Percentiles rank a stretch among this genome's conserved stretches.
Evolutionary conservation across 2,888 invertebrate species (phyloP).

Genomic region (Heliconius erato): DNA sequence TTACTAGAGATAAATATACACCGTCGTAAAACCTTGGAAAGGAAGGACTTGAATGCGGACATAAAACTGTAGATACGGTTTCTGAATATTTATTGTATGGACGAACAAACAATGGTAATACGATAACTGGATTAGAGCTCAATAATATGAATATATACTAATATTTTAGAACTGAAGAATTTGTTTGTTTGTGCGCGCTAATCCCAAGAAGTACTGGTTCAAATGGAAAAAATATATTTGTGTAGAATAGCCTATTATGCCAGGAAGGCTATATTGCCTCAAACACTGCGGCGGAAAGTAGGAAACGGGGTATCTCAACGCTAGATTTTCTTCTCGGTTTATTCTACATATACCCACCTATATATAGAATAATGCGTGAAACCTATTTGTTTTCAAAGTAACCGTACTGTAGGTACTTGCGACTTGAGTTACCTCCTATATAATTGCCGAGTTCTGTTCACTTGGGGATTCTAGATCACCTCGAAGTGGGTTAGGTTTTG

Average conservation of each 20-base stretch:
- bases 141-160: slow-evolving; percentile 4
- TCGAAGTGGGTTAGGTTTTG: too few relatives aligned
- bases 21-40: slow-evolving; percentile 63
- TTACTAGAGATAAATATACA: slow-evolving; percentile 65
- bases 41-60: slow-evolving; percentile 54
- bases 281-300: too few relatives aligned
- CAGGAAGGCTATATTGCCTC: neutral
- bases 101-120: slow-evolving; percentile 36
- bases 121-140: slow-evolving; percentile 29
- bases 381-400: too few relatives aligned
- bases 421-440: too few relatives aligned
- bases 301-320: too few relatives aligned
- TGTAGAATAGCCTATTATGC: neutral
- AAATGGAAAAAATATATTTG: neutral
- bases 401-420: too few relatives aligned
- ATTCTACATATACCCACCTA: too few relatives aligned
- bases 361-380: too few relatives aligned
- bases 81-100: slow-evolving; percentile 52
- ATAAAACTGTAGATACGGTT: slow-evolving; percentile 51
- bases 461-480: too few relatives aligned
- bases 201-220: neutral
- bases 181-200: neutral
- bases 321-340: too few relatives aligned
- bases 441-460: too few relatives aligned
- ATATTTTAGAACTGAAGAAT: neutral